phyloP scores from a whole-genome alignment of 1,140 invertebrate species.

The Solenopsis fugax region DNA sequence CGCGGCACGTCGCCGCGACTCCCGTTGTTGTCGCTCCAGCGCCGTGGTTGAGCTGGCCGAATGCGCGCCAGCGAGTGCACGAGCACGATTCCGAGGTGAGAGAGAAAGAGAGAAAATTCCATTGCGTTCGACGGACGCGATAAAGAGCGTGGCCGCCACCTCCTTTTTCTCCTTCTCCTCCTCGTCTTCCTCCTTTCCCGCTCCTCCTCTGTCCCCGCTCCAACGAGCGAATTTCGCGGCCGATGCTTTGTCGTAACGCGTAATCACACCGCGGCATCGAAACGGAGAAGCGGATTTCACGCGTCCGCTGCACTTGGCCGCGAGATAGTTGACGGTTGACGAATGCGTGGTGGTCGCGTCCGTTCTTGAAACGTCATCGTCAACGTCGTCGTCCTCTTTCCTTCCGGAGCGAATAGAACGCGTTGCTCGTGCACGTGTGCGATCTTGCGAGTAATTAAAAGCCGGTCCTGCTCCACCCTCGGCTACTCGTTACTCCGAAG shows the following conservation, averaged over 20 bases:
- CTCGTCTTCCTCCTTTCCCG: not conserved
- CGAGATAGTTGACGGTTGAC: not conserved
- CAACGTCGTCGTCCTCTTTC: not conserved
- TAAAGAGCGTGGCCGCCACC: not conserved
- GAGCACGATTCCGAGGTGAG: slow-evolving; percentile 65
- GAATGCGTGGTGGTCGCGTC: not conserved
- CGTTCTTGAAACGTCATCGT: not conserved
- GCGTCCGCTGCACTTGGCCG: not conserved
- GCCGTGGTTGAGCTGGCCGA: slow-evolving; percentile 27
- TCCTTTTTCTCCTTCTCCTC: slow-evolving; percentile 23
- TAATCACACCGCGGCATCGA: slow-evolving; percentile 4
- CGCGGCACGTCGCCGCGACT: not conserved
- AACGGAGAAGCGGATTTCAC: slow-evolving; percentile 5
- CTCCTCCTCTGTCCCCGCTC: not conserved
- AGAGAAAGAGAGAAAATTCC: slow-evolving; percentile 22
- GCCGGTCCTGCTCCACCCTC: not conserved
- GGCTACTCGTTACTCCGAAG: not conserved
- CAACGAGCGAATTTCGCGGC: not conserved
- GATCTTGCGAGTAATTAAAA: not conserved
- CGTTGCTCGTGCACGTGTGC: not conserved
- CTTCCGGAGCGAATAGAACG: not conserved
- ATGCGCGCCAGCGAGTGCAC: slow-evolving; percentile 20
- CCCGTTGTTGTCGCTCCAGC: not conserved
- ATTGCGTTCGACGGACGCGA: not conserved
- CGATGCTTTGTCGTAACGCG: slow-evolving; percentile 10